Conservation (phyloP, 1,140 invertebrate genomes). For the Cydia fagiglandana region DNA sequence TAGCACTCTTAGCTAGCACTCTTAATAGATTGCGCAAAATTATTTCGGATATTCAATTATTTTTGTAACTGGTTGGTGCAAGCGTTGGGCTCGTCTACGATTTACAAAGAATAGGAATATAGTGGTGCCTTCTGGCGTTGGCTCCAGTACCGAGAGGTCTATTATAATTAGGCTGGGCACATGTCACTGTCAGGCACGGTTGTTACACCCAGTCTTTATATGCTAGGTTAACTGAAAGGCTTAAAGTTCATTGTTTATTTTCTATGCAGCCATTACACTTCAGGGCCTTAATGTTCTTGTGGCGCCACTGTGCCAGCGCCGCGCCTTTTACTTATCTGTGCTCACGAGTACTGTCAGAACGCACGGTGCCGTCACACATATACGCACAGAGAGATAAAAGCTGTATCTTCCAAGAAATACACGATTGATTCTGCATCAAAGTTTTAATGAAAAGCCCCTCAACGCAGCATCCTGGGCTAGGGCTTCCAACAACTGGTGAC, state of each 20-base stretch:
- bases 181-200: conserved; percentile 20
- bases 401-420: too few relatives aligned
- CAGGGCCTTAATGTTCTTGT: background rate
- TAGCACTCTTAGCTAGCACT: too few relatives aligned
- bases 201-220: conserved; percentile 20
- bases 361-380: too few relatives aligned
- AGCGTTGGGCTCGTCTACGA: background rate
- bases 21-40: background rate
- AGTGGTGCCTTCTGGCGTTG: background rate
- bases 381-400: too few relatives aligned
- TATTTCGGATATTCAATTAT: background rate
- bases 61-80: background rate
- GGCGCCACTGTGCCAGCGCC: too few relatives aligned
- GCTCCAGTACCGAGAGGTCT: background rate
- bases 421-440: too few relatives aligned
- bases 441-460: too few relatives aligned
- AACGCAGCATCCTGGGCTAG: too few relatives aligned
- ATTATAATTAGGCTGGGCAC: conserved; percentile 21
- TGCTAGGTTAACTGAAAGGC: conserved; percentile 8
- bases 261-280: background rate
- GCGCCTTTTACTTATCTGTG: too few relatives aligned
- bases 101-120: background rate
- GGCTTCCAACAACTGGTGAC: too few relatives aligned
- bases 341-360: too few relatives aligned
- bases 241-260: background rate